Base-by-base conservation (phyloP, 1,140 invertebrate genomes). In the Tribolium castaneum region DNA sequence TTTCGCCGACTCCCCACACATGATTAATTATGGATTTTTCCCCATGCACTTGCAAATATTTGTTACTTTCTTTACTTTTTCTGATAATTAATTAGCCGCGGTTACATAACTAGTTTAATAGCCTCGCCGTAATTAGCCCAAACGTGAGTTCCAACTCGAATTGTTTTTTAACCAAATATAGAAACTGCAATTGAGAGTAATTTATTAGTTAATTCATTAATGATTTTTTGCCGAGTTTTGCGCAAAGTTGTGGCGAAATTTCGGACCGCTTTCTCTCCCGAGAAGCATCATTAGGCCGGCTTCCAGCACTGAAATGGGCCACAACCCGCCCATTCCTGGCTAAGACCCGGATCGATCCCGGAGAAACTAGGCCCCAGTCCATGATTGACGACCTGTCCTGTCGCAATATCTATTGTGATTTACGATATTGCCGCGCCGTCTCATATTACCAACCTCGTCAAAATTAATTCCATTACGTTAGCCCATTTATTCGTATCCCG, bases 141-240 rank as follows among this genome's bases (percentile, higher is more conserved):
- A 76, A 70, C 75, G 75, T 76, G 75, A 70, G 56, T 76, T 35
- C 25, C 56, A 70, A 76, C 39, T 76, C 59, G 56, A 76, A 76
- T 70, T 70, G 75, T 76, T 76, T 66, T 70, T 76, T 76, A 70
- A 56, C 59, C 75, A 70, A 76, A 70, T 76, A 66, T 66, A 66
- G 75, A 54, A 76, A 59, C 19, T 75, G 50, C 49, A 76, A 35
- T 70, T 51, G 56, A 66, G 66, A 76, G 49, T 66, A 76, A 70
- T 76, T 76, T 76, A 66, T 70, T 76, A 70, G 45, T 76, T 76
- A 70, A 76, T 76, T 76, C 49, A 72, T 72, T 72, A 54, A 25
- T 7, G 45, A 16, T 51, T 71, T 54, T 51, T 72, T 72, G 16
- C 25, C 2, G 12, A 34, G 56, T n/a, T 62, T 66, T 66, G 59